Evolutionary conservation across 1,140 invertebrate genomes (phyloP).

Genomic region (Bursaphelenchus mucronatus): DNA sequence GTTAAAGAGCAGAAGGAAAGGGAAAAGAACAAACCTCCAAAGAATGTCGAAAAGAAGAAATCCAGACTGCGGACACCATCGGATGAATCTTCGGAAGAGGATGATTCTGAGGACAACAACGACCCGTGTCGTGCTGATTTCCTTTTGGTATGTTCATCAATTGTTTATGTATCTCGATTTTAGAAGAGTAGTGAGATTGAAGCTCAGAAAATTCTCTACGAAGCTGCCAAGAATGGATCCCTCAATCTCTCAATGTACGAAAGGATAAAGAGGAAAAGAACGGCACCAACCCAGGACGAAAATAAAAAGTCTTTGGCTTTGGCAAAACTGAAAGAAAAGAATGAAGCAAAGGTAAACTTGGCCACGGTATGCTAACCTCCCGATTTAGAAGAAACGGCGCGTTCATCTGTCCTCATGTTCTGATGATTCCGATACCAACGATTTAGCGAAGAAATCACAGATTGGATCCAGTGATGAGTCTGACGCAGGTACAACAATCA

Average conservation of each 20-base stretch:
- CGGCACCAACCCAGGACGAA: background rate
- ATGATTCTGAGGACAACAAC: conserved; percentile 21
- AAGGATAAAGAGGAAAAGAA: background rate
- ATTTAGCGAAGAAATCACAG: background rate
- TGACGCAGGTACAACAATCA: conserved; percentile 9
- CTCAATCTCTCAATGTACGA: conserved; percentile 22
- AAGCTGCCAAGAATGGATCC: conserved; percentile 12
- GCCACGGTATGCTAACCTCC: background rate
- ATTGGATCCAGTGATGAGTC: conserved; percentile 4
- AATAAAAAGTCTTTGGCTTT: background rate
- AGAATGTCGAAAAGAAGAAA: conserved; percentile 5
- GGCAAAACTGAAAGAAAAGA: background rate
- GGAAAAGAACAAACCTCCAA: conserved; percentile 4
- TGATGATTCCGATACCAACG: conserved; percentile 8
- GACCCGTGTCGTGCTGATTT: background rate
- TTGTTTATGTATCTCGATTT: background rate
- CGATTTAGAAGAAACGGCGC: conserved; percentile 15
- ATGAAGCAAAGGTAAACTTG: conserved; percentile 8
- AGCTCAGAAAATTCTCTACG: conserved; percentile 16
- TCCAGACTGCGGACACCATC: conserved; percentile 12
- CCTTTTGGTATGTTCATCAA: background rate
- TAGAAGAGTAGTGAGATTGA: conserved; percentile 9
- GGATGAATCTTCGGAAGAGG: background rate
- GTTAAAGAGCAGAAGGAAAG: conserved; percentile 1
- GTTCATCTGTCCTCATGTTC: conserved; percentile 13